Conservation (phyloP, 2,888 invertebrate genomes). For the Peribatodes rhomboidaria region DNA sequence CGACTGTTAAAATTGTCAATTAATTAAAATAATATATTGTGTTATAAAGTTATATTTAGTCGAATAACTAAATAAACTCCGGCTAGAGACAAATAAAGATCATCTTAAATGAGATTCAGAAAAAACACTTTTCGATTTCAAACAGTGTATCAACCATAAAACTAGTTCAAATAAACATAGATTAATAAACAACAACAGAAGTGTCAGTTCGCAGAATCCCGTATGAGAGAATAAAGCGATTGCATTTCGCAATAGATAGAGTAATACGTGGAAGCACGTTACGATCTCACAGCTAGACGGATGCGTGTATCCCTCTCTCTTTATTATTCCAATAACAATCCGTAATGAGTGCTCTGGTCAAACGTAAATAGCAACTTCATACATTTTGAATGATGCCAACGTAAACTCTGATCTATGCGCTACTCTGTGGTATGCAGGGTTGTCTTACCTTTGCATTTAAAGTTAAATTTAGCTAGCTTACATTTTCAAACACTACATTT, state of each 20-base stretch:
- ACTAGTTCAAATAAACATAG: constrained; percentile 77
- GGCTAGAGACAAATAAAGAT: constrained; percentile 43
- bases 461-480: background rate
- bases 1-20: constrained; percentile 47
- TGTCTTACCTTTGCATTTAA: constrained; percentile 43
- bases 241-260: constrained; percentile 77
- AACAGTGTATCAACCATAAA: constrained; percentile 62
- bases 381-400: constrained; percentile 84
- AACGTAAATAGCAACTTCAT: constrained; percentile 86
- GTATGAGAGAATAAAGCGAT: constrained; percentile 76
- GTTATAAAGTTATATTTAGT: constrained; percentile 45
- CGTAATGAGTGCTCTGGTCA: constrained; percentile 86
- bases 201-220: constrained; percentile 80
- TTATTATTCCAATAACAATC: constrained; percentile 87
- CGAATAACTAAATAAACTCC: constrained; percentile 50
- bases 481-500: background rate
- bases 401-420: constrained; percentile 80
- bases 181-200: constrained; percentile 82
- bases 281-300: constrained; percentile 78
- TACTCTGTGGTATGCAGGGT: constrained; percentile 74
- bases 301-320: constrained; percentile 77
- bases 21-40: constrained; percentile 48
- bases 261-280: constrained; percentile 77
- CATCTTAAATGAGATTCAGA: constrained; percentile 36
- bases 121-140: constrained; percentile 61